These are phyloP conservation scores for Nicator chloris DNA, from an alignment of 2,113 vertebrate species.

Conservation along the genomic window DNA sequence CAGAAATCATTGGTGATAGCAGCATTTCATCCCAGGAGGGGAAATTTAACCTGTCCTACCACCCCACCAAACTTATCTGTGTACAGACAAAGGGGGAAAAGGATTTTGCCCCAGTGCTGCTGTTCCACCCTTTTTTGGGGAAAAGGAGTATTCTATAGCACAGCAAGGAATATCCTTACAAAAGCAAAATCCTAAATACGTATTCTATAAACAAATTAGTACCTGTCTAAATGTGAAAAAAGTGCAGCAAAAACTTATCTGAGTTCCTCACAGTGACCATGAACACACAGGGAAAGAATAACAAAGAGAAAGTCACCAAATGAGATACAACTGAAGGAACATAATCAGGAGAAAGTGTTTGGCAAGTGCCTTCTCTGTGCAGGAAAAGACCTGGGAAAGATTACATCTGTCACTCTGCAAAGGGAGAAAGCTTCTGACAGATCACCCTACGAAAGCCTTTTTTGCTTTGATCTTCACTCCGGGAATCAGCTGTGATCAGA, in stretches of 20 bases:
- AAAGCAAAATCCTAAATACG: not conserved
- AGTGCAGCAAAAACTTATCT: not conserved
- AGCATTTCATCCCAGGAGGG: not conserved
- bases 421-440: constrained; percentile 22
- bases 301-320: not conserved
- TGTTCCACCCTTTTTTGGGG: not conserved
- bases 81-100: not conserved
- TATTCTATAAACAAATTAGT: not conserved
- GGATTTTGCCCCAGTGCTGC: not conserved
- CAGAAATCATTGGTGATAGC: not conserved
- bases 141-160: not conserved
- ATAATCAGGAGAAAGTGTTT: not conserved
- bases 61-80: not conserved
- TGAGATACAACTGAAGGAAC: not conserved
- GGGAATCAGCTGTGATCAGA: constrained; percentile 37
- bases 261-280: not conserved
- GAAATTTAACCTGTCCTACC: not conserved
- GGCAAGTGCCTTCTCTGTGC: not conserved
- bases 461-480: not conserved
- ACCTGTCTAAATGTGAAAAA: not conserved
- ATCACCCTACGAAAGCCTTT: constrained; percentile 30
- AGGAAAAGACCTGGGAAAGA: constrained; percentile 18
- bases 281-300: not conserved
- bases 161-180: not conserved
- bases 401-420: constrained; percentile 32